phyloP scores from a whole-genome alignment of 2,113 vertebrate species.

The Pachycephala philippinensis region DNA sequence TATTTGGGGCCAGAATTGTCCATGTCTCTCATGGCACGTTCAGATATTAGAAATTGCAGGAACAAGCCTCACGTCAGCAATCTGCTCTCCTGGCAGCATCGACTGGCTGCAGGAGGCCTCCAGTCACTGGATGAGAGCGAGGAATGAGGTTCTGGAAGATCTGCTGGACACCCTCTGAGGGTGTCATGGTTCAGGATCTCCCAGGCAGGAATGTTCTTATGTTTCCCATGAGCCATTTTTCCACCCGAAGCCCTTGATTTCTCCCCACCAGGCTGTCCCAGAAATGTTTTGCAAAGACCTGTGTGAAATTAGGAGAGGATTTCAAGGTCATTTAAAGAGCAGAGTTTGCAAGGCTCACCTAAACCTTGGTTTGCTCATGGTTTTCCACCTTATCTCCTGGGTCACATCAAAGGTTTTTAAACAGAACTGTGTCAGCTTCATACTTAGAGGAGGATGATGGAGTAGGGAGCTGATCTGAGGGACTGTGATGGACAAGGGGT shows the following conservation, averaged over 20 bases:
- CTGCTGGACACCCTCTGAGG: not conserved
- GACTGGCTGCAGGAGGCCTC: not conserved
- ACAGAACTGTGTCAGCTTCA: not conserved
- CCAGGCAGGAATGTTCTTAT: not conserved
- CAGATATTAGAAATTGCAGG: not conserved
- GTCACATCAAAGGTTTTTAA: not conserved
- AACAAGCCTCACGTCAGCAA: not conserved
- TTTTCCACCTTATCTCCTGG: rapidly evolving
- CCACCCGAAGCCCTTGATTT: not conserved
- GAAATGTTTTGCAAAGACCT: not conserved
- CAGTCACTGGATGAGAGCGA: not conserved
- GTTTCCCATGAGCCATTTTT: not conserved
- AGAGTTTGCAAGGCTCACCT: not conserved
- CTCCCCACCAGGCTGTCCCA: not conserved
- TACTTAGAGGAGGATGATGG: not conserved
- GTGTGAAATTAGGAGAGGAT: not conserved
- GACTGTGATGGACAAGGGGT: not conserved
- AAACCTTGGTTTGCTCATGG: not conserved
- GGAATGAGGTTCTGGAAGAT: not conserved
- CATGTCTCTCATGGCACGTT: not conserved
- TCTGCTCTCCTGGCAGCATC: not conserved
- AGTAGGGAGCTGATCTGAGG: not conserved
- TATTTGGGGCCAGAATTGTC: not conserved
- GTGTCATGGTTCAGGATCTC: not conserved
- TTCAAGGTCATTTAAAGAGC: not conserved